phyloP scores from a whole-genome alignment of 2,113 vertebrate genomes.

The Osmerus mordax region DNA sequence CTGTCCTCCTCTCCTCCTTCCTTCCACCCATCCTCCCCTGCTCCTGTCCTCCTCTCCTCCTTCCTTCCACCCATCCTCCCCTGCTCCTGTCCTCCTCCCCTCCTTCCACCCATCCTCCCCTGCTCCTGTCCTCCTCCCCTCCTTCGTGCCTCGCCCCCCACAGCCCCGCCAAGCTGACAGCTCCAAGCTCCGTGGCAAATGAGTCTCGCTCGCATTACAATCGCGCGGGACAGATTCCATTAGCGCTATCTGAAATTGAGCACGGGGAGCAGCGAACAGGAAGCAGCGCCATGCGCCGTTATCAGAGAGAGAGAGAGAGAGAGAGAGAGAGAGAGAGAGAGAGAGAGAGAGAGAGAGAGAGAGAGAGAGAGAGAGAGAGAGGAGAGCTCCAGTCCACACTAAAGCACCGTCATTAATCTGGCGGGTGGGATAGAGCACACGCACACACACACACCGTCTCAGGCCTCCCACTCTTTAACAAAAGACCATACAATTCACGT shows the following conservation, averaged over 20 bases:
- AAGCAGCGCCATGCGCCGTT: constrained; percentile 77
- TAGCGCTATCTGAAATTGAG: constrained; percentile 99
- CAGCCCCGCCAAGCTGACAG: constrained; percentile 89
- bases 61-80: too few species aligned
- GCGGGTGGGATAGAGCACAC: constrained; percentile 75
- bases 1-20: too few species aligned
- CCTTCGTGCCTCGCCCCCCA: constrained; percentile 11
- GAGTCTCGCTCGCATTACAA: constrained; percentile 99
- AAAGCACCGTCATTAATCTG: constrained; percentile 94
- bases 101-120: neutral
- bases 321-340: constrained; percentile 72
- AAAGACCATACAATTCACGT: neutral
- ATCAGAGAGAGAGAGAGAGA: constrained; percentile 80
- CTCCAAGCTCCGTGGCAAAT: constrained; percentile 99
- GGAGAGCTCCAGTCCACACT: constrained; percentile 47
- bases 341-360: constrained; percentile 68
- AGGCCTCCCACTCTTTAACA: neutral
- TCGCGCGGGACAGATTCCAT: constrained; percentile 99
- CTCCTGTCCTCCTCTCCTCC: too few species aligned
- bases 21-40: too few species aligned
- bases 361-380: constrained; percentile 28
- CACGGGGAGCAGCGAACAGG: constrained; percentile 66
- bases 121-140: constrained; percentile 17
- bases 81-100: neutral
- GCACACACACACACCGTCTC: constrained; percentile 3